Evolutionary conservation across 1,140 invertebrate genomes (phyloP).

Genomic region (Drosophila arawakana): DNA sequence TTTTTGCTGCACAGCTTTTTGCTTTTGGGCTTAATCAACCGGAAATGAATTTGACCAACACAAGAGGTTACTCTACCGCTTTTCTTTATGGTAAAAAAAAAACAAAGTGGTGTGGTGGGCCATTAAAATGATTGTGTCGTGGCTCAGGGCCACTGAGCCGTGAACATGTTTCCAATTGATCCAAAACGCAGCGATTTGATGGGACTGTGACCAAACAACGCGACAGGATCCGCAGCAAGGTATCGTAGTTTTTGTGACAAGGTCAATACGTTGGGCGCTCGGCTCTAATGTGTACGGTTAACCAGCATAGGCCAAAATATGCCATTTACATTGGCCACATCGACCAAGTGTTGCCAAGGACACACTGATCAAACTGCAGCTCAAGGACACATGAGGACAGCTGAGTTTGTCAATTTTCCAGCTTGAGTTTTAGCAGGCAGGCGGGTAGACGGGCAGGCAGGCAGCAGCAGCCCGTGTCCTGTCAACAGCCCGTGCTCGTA

Average conservation of each 20-base stretch:
- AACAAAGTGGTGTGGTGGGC: constrained; percentile 47
- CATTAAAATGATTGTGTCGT: constrained; percentile 69
- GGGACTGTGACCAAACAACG: constrained; percentile 64
- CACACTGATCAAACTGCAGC: constrained; percentile 20
- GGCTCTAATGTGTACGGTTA: constrained; percentile 58
- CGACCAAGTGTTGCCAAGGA: constrained; percentile 50
- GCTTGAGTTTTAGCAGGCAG: not conserved
- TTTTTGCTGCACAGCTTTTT: constrained; percentile 48
- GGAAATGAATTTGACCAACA: constrained; percentile 82
- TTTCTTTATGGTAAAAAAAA: constrained; percentile 19
- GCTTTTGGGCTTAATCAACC: constrained; percentile 70
- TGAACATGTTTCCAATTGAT: constrained; percentile 40
- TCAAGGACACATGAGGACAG: constrained; percentile 36
- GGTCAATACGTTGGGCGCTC: constrained; percentile 20
- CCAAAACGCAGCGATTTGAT: constrained; percentile 18
- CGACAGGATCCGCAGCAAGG: constrained; percentile 58
- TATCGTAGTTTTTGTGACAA: not conserved
- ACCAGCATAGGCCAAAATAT: constrained; percentile 80
- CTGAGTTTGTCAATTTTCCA: constrained; percentile 12
- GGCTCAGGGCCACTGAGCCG: constrained; percentile 65
- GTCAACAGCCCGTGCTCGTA: constrained; percentile 37
- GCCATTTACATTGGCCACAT: constrained; percentile 76
- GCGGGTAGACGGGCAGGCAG: not conserved
- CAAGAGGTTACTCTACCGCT: constrained; percentile 56
- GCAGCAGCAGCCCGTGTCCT: constrained; percentile 31